Base-by-base conservation (phyloP, 2,113 vertebrate species). In the Silurus asotus region DNA sequence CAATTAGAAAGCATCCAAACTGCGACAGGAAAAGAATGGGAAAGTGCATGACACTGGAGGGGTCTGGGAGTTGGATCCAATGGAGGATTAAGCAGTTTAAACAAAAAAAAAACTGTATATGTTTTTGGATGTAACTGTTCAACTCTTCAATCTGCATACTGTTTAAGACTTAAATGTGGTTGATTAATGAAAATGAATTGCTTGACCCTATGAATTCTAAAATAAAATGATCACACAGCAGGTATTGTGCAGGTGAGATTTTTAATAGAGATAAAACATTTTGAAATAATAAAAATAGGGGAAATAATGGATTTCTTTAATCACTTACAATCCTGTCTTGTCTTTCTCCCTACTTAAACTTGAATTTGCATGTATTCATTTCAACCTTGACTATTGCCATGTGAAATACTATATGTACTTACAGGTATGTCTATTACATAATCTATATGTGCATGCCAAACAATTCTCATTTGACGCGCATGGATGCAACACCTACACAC, bases 371-470 rank as follows among this genome's bases (percentile, higher is more conserved):
- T 28, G 51, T 56, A 1, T 20, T 58, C 20, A 76, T 76, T 76
- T 76, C 5, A 76, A 55, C 23, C 23, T 8, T 1, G n/a, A 28
- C 3, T 78, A 56, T 0, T 53, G 19, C 20, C 61, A 20, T 62
- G 65, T 81, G 76, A 20, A 53, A 77, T 61, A 37, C 37, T 37
- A 37, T 37, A 58, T 79, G 8, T 8, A 13, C 97, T 97, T 92
- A 98, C 97, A 0, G 98, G 96, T 91, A 99, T 94, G 89, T 96
- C 98, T 87, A 99, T 97, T 92, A 99, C 97, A 86, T 98, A 98
- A 93, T 99, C 96, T 82, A 98, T 92, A 81, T 97, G 96, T 59
- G 97, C 97, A 88, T 99, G 96, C 97, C 97, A 98, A 0, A 96
- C 37, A 97, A 89, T 97, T 97, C 89, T 97, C 96, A 87, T 96